phyloP scores from a whole-genome alignment of 2,888 invertebrate species.

The Cordylochernes scorpioides region DNA sequence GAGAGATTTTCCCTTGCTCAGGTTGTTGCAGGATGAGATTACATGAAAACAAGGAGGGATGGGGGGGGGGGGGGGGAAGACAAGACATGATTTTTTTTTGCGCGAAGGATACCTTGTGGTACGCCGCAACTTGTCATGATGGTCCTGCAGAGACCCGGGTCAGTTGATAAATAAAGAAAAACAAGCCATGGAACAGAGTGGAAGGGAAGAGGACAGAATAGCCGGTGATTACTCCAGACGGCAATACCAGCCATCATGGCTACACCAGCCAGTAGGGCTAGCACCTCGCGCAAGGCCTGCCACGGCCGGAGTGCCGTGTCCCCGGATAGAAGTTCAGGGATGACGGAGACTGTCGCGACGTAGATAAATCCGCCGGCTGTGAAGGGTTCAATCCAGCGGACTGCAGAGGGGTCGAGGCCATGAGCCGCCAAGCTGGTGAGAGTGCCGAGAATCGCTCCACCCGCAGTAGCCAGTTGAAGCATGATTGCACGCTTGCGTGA shows the following conservation, averaged over 20 bases:
- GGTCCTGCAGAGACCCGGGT: no score
- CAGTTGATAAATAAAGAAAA: no score
- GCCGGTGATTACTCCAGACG: no score
- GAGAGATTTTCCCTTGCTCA: no score
- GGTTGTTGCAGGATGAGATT: no score
- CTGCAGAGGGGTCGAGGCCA: slow-evolving; percentile 38
- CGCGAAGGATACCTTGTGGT: no score
- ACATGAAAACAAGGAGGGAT: no score
- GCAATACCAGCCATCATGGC: slow-evolving; percentile 88
- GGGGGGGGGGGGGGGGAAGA: no score
- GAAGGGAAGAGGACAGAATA: no score
- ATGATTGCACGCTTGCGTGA: slow-evolving; percentile 77
- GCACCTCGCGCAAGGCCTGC: slow-evolving; percentile 70
- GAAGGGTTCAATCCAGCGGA: slow-evolving; percentile 76
- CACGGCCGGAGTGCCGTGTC: slow-evolving; percentile 54
- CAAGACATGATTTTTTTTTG: no score
- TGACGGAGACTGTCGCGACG: slow-evolving; percentile 92
- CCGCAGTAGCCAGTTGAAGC: slow-evolving; percentile 70
- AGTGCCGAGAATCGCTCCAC: slow-evolving; percentile 81
- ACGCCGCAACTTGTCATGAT: no score
- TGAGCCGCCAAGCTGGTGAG: slow-evolving; percentile 56
- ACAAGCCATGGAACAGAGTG: no score
- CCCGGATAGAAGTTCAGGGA: slow-evolving; percentile 82
- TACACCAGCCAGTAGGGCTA: slow-evolving; percentile 62
- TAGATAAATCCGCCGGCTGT: slow-evolving; percentile 99